Evolutionary conservation across 2,113 vertebrate genomes (phyloP).

Genomic region (Urocolius indicus): DNA sequence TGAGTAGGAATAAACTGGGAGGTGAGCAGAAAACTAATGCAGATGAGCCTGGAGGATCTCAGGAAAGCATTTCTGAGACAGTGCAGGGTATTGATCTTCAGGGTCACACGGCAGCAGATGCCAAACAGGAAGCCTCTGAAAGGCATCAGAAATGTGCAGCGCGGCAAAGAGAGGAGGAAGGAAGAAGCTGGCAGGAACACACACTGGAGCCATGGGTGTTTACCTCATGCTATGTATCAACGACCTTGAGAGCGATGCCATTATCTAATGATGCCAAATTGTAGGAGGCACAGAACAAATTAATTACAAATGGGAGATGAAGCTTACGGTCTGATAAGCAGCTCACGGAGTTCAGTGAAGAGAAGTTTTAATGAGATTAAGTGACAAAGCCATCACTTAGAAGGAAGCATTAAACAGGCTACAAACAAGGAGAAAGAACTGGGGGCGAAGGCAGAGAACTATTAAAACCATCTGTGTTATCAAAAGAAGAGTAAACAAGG

Average conservation of each 20-base stretch:
- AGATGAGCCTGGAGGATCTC: not conserved
- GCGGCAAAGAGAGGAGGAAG: not conserved
- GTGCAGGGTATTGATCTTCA: slow-evolving; percentile 4
- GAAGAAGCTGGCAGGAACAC: not conserved
- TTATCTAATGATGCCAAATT: slow-evolving; percentile 62
- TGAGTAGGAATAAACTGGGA: not conserved
- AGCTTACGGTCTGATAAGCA: slow-evolving; percentile 66
- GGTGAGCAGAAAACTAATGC: not conserved
- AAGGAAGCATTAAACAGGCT: slow-evolving; percentile 54
- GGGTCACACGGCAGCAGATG: not conserved
- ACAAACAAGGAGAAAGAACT: slow-evolving; percentile 32
- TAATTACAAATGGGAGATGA: slow-evolving; percentile 69
- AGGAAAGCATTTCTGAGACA: not conserved
- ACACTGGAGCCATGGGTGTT: not conserved
- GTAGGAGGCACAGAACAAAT: slow-evolving; percentile 63
- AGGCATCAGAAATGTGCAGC: not conserved
- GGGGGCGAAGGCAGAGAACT: slow-evolving; percentile 26
- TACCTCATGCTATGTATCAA: not conserved
- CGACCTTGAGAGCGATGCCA: slow-evolving; percentile 57
- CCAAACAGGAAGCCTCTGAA: not conserved
- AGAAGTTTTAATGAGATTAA: slow-evolving; percentile 72
- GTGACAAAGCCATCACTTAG: slow-evolving; percentile 52
- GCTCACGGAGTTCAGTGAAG: slow-evolving; percentile 32
- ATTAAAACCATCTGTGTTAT: slow-evolving; percentile 65
- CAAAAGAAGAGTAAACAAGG: slow-evolving; percentile 52